Conservation (phyloP, 2,113 vertebrate genomes). For the Ciconia stormi region DNA sequence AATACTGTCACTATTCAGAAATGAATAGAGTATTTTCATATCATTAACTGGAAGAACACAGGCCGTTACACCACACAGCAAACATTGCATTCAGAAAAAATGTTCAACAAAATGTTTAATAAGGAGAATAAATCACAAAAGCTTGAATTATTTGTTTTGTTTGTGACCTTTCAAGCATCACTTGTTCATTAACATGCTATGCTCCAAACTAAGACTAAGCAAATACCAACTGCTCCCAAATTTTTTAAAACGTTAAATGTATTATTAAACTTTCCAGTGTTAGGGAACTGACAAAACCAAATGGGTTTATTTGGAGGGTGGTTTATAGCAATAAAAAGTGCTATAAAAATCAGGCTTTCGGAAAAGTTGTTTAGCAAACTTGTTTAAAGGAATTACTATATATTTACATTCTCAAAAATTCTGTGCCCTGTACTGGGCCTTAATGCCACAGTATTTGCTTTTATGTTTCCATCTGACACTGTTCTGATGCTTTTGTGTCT, state of each 20-base stretch:
- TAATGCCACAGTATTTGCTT: not conserved
- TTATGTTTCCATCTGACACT: not conserved
- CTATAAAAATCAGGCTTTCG: not conserved
- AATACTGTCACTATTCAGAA: not conserved
- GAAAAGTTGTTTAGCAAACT: not conserved
- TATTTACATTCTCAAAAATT: not conserved
- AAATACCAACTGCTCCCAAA: not conserved
- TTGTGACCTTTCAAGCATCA: slow-evolving; percentile 45
- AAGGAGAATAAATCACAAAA: not conserved
- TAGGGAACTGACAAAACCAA: not conserved
- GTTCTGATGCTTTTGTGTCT: not conserved
- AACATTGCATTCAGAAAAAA: not conserved
- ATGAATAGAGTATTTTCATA: not conserved
- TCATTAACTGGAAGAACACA: not conserved
- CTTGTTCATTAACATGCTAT: not conserved
- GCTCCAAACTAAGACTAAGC: not conserved
- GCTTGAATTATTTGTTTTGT: not conserved
- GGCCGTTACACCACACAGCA: not conserved
- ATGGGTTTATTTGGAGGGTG: not conserved
- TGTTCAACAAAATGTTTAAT: not conserved
- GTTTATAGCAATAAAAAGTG: not conserved
- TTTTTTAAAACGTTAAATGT: not conserved
- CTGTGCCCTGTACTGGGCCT: no score
- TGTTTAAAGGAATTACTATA: not conserved
- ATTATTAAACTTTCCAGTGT: not conserved